Conservation (phyloP, 2,888 invertebrate species). For the Cordilura impudica region DNA sequence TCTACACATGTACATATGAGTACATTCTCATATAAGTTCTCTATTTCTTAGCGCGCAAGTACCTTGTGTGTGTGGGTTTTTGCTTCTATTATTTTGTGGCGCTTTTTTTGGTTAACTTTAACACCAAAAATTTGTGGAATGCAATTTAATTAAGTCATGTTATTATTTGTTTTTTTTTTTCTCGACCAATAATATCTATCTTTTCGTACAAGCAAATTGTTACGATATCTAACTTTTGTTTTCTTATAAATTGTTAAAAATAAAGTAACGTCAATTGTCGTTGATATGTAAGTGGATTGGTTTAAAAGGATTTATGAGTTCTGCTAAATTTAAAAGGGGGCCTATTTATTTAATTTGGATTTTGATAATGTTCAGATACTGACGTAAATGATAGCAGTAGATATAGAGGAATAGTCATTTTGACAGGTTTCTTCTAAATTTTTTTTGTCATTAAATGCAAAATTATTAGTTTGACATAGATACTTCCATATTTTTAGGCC, state of each 20-base stretch:
- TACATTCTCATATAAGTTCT: slow-evolving; percentile 34
- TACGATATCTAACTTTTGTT: slow-evolving; percentile 15
- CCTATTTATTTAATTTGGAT: background rate
- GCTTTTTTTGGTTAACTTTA: slow-evolving; percentile 39
- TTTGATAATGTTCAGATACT: too few species aligned
- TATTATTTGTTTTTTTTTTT: slow-evolving; percentile 36
- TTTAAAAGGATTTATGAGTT: slow-evolving; percentile 56
- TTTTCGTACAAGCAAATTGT: slow-evolving; percentile 1
- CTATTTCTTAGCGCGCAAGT: background rate
- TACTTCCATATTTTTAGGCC: too few species aligned
- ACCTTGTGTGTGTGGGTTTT: slow-evolving; percentile 39
- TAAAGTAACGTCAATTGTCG: slow-evolving; percentile 58
- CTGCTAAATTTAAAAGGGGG: slow-evolving; percentile 53
- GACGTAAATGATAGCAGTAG: too few species aligned
- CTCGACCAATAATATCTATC: background rate
- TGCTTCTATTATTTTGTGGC: slow-evolving; percentile 24
- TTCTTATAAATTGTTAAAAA: slow-evolving; percentile 46
- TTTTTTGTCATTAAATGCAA: too few species aligned
- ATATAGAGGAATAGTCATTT: too few species aligned
- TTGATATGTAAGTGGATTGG: slow-evolving; percentile 54
- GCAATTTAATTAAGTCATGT: slow-evolving; percentile 62
- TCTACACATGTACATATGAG: too few species aligned
- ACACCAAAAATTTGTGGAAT: slow-evolving; percentile 61
- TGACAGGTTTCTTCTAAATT: too few species aligned
- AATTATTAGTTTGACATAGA: too few species aligned